Conservation (phyloP, 2,113 vertebrate species). For the Hyperopisus bebe region DNA sequence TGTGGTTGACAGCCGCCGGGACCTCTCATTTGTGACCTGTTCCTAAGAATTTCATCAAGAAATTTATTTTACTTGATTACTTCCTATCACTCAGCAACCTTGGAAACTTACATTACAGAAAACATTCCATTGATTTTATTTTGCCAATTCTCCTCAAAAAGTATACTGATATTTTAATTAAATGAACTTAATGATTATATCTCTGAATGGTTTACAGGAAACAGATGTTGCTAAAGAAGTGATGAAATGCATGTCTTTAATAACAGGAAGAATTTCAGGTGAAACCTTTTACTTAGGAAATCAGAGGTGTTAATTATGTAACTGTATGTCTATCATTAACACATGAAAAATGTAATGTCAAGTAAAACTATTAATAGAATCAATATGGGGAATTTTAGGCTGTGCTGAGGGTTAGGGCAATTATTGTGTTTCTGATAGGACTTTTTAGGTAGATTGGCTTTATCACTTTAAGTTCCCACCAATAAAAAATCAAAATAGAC, state of each 20-base stretch:
- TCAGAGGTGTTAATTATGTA: not conserved
- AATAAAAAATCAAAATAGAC: not conserved
- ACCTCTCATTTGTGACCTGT: not conserved
- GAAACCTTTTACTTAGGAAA: not conserved
- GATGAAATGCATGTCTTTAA: not conserved
- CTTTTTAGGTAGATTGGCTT: not conserved
- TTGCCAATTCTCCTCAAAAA: not conserved
- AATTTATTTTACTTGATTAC: not conserved
- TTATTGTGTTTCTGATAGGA: not conserved
- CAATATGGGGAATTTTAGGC: not conserved
- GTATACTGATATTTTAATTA: not conserved
- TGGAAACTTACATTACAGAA: not conserved
- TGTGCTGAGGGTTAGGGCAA: not conserved
- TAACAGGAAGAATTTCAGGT: not conserved
- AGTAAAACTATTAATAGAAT: not conserved
- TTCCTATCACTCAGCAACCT: not conserved
- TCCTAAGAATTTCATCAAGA: not conserved
- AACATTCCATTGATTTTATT: not conserved
- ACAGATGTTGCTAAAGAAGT: not conserved
- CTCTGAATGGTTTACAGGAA: not conserved
- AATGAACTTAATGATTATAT: not conserved
- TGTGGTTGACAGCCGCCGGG: not conserved
- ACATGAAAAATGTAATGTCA: not conserved
- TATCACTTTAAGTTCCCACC: not conserved
- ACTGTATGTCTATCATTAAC: not conserved